Evolutionary conservation across 2,888 invertebrate genomes (phyloP).

Genomic region (Prenolepis imparis): DNA sequence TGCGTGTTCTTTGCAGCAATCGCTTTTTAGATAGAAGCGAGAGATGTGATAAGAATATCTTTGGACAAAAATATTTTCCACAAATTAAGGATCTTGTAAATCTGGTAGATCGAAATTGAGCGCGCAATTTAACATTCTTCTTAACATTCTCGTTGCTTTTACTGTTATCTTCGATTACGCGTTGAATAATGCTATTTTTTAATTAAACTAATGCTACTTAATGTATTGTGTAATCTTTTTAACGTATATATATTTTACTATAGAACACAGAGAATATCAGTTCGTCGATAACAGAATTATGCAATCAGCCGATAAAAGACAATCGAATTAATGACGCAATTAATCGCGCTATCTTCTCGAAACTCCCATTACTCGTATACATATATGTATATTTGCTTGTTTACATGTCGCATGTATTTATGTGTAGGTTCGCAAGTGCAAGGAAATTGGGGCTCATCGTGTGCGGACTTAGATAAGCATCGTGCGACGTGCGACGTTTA

Average conservation of each 20-base stretch:
- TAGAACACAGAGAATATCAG: background rate
- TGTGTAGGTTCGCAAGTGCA: background rate
- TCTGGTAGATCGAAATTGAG: background rate
- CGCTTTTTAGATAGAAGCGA: background rate
- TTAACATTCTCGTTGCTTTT: conserved; percentile 13
- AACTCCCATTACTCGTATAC: background rate
- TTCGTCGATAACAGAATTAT: background rate
- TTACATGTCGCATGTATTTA: conserved; percentile 1
- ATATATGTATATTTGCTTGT: background rate
- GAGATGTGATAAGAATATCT: conserved; percentile 17
- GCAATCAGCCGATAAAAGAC: background rate
- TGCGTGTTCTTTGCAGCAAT: background rate
- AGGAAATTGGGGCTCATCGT: conserved; percentile 35
- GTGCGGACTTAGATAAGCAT: conserved; percentile 76
- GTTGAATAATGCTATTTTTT: background rate
- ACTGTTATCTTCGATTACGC: conserved; percentile 13
- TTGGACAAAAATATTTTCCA: conserved; percentile 26
- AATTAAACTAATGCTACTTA: background rate
- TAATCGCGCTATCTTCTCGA: conserved; percentile 26
- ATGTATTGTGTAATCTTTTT: background rate
- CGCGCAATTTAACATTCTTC: background rate
- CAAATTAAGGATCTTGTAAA: background rate
- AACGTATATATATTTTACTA: background rate
- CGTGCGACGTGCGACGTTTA: conserved; percentile 75
- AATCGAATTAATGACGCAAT: conserved; percentile 8